Base-by-base conservation (phyloP, 2,888 invertebrate species). In the Tachina fera region DNA sequence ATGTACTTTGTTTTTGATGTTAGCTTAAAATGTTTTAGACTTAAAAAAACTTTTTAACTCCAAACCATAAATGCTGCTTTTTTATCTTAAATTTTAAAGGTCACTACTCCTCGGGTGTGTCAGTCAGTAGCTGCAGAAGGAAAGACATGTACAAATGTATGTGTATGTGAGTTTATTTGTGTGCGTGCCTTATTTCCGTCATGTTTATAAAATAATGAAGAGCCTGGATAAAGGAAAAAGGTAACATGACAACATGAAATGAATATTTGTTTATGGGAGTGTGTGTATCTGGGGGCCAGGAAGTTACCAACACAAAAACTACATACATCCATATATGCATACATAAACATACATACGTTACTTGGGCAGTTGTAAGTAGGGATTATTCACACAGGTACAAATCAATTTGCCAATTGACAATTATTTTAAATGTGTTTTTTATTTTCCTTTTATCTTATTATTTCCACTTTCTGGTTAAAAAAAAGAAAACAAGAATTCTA, bases 371-470 rank as follows among this genome's bases (percentile, higher is more conserved):
- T 4, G 41, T 16, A 80, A 79, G 56, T 77, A 61, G 74, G 63
- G 63, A 70, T 85, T 82, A 85, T 85, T 84, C 86, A 76, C 82
- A 80, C 84, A 80, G 79, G 76, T 79, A 80, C 60, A 79, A 84
- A 84, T 87, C 87, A 87, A 87, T 87, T 84, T 87, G 79, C 43
- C 87, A 87, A 87, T 84, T 84, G 84, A 76, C 87, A 83, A 80
- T 87, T 79, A 77, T 80, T 83, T 86, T 67, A 61, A 79, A 83
- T 83, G 78, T 72, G 11, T 70, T 81, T 70, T 53, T 84, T 61
- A 13, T 75, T 45, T 75, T n/a, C 22, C 47, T 47, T 49, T 80
- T 75, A 67, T 14, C 14, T 74, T 41, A 31, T 75, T n/a, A 22
- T 31, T 47, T 72, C 31, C 11, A 16, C 8, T 31, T 63, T 51